A percentile compares a stretch with the other conserved stretches of the same genome.
Evolutionary conservation across 1,140 invertebrate species (phyloP).

Genomic region (Leptinotarsa texana): DNA sequence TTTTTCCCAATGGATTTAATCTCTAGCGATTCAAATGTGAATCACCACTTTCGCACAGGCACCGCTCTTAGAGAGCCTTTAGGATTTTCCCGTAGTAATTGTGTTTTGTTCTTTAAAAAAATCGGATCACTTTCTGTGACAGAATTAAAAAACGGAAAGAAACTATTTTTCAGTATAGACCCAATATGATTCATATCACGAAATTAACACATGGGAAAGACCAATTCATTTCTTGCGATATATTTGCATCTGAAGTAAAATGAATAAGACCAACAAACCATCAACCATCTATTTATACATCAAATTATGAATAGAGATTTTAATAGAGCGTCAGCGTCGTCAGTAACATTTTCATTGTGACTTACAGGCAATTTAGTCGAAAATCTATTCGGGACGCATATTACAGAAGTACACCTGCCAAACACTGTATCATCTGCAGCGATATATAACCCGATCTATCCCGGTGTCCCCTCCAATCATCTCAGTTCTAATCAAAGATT

Average conservation of each 20-base stretch:
- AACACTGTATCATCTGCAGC: conserved; percentile 28
- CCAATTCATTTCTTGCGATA: conserved; percentile 1
- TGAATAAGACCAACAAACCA: conserved; percentile 15
- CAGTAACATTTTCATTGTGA: conserved; percentile 31
- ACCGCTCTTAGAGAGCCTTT: too few species aligned
- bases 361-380: conserved; percentile 29
- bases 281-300: conserved; percentile 24
- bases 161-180: background rate
- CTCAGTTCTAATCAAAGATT: conserved; percentile 33
- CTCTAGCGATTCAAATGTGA: too few species aligned
- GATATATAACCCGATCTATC: conserved; percentile 26
- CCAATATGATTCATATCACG: background rate
- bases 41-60: too few species aligned
- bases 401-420: conserved; percentile 26
- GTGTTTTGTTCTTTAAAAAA: background rate
- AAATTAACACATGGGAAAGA: background rate
- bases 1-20: too few species aligned
- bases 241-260: conserved; percentile 4
- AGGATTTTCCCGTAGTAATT: too few species aligned
- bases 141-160: background rate
- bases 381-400: conserved; percentile 29
- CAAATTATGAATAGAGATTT: conserved; percentile 28
- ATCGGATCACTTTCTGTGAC: background rate
- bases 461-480: conserved; percentile 25
- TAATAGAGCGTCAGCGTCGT: conserved; percentile 17